Conservation (phyloP, 1,140 invertebrate species). For the Caenorhabditis inopinata region DNA sequence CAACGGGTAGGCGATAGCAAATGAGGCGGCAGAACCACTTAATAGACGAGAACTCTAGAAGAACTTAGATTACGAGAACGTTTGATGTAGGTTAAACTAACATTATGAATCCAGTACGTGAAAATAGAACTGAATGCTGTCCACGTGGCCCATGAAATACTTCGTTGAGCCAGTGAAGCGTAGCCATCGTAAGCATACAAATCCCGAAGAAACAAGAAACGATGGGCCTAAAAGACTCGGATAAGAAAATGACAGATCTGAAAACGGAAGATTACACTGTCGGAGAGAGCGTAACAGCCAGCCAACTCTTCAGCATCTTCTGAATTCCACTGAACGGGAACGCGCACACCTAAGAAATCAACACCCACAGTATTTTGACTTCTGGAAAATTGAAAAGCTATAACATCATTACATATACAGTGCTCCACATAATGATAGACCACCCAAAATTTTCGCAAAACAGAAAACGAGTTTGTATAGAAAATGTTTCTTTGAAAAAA, state of each 20-base stretch:
- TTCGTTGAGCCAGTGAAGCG: slow-evolving; percentile 43
- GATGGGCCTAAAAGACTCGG: slow-evolving; percentile 28
- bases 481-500: too few species aligned
- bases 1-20: slow-evolving; percentile 37
- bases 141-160: slow-evolving; percentile 51
- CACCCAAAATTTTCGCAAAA: too few species aligned
- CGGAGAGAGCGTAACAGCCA: not conserved
- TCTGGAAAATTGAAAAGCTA: not conserved
- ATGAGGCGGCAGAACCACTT: slow-evolving; percentile 38
- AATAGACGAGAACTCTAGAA: slow-evolving; percentile 5
- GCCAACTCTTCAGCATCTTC: not conserved
- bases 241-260: not conserved
- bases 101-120: slow-evolving; percentile 49
- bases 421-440: too few species aligned
- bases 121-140: slow-evolving; percentile 50
- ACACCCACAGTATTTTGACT: not conserved
- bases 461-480: too few species aligned
- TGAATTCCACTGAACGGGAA: slow-evolving; percentile 42
- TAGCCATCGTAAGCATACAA: slow-evolving; percentile 47
- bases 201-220: slow-evolving; percentile 46
- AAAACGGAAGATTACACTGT: not conserved
- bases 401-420: too few species aligned
- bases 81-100: not conserved
- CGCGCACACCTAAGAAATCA: slow-evolving; percentile 38
- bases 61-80: not conserved